Base-by-base conservation (phyloP, 2,113 vertebrate species). In the Paralichthys olivaceus region DNA sequence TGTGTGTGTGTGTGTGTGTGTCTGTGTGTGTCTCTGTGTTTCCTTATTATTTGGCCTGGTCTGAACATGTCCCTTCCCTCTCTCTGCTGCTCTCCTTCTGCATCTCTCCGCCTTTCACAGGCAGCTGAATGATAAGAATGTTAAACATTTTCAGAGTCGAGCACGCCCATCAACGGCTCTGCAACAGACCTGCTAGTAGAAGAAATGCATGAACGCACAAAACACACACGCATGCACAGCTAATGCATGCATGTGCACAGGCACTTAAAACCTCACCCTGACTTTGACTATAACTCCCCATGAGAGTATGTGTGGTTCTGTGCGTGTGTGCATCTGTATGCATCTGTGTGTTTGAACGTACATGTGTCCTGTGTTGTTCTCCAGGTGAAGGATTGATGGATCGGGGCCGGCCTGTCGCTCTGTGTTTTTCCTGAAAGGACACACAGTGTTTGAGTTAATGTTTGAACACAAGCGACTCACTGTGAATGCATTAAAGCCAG, bases 91-190 rank as follows among this genome's bases (percentile, higher is more conserved):
- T 80, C 86, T 80, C 65, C 40, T 72, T 63, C 72, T 69, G 69
- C 49, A 32, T 85, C 72, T 87, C 83, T 66, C 80, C 69, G 68
- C 86, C 80, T 92, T 80, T 73, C 5, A 55, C 86, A 83, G 69
- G 79, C 84, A 87, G 78, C 87, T 92, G 90, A 93, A 91, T 88
- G 91, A 93, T 89, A 92, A 93, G 91, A 91, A 93, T 92, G 91
- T 91, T 87, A 90, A 93, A 91, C 80, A 93, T 91, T 90, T 88
- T 89, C 82, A 71, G 71, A 87, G 81, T 73, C 68, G 61, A 88
- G 73, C 85, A 88, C 87, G 67, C 92, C 91, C 88, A 84, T 79
- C 66, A 20, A 67, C 77, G 74, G 53, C 34, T 37, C 74, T 20
- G 53, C 14, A 51, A 45, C 80, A 75, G 80, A 89, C 8, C 72